Percentiles rank a stretch among this genome's conserved stretches.
phyloP scores from a whole-genome alignment of 1,140 invertebrate genomes.

The Sminthurides bifidus region DNA sequence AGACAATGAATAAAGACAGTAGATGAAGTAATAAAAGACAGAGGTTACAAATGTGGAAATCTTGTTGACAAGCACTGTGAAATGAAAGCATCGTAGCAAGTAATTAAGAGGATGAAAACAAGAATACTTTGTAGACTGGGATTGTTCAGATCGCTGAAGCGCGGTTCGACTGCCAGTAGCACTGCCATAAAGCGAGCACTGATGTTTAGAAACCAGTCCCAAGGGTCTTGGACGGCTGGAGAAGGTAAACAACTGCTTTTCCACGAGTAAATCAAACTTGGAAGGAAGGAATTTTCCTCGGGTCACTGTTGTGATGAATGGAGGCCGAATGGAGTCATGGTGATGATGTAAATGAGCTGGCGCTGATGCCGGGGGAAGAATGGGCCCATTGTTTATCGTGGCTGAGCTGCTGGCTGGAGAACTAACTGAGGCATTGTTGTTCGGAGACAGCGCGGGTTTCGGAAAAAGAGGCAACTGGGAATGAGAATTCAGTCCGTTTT shows the following conservation, averaged over 20 bases:
- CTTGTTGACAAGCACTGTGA: too few species aligned
- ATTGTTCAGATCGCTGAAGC: too few species aligned
- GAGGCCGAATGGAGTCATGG: constrained; percentile 3
- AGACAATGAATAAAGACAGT: too few species aligned
- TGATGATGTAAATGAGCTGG: background rate
- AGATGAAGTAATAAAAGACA: too few species aligned
- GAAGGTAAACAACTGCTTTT: constrained; percentile 27
- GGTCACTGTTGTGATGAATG: constrained; percentile 31
- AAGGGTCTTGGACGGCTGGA: constrained; percentile 28
- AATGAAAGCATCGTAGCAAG: background rate
- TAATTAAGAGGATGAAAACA: background rate
- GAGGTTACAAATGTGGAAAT: too few species aligned
- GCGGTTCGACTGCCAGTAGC: background rate
- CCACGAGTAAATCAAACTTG: constrained; percentile 31
- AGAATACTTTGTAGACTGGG: too few species aligned
- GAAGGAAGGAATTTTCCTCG: constrained; percentile 27
- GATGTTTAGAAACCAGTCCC: constrained; percentile 10
- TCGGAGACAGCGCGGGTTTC: background rate
- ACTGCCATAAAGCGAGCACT: constrained; percentile 13
- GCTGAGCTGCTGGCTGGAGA: background rate
- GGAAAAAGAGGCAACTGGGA: background rate
- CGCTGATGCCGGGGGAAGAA: background rate
- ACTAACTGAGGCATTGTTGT: too few species aligned
- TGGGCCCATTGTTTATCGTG: background rate
- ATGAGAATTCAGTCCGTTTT: background rate